phyloP scores from a whole-genome alignment of 1,140 invertebrate genomes.

The Drosophila carrolli region DNA sequence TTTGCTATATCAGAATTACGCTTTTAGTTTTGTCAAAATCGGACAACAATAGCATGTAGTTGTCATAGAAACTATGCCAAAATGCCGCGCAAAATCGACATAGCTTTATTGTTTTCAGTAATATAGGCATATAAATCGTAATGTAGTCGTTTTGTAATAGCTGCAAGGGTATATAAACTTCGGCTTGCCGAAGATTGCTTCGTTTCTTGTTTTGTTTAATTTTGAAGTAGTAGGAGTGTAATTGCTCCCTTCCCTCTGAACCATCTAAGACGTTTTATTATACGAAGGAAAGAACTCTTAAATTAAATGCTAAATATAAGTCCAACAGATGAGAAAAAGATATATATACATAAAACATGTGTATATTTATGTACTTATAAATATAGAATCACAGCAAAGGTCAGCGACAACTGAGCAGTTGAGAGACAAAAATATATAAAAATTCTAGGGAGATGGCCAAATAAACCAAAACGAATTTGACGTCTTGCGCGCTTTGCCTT shows the following conservation, averaged over 20 bases:
- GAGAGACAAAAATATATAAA: conserved; percentile 23
- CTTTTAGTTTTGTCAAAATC: too few species aligned
- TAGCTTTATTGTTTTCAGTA: too few species aligned
- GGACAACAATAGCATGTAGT: too few species aligned
- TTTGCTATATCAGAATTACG: too few species aligned
- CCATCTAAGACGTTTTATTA: conserved; percentile 12
- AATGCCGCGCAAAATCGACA: too few species aligned
- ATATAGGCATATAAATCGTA: too few species aligned
- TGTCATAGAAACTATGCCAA: too few species aligned
- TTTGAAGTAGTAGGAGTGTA: not conserved
- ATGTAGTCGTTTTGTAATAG: too few species aligned
- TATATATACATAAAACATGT: conserved; percentile 32
- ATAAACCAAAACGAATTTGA: conserved; percentile 9
- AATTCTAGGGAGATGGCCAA: not conserved
- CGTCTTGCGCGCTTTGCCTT: not conserved
- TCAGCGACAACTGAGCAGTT: conserved; percentile 51
- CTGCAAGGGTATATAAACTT: too few species aligned
- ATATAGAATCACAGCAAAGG: conserved; percentile 57
- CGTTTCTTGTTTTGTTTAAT: too few species aligned
- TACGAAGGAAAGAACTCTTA: conserved; percentile 43
- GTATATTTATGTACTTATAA: conserved; percentile 21
- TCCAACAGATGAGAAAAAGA: conserved; percentile 33
- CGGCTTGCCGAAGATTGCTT: too few species aligned
- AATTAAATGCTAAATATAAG: conserved; percentile 72
- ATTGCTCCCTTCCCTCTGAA: not conserved